These are phyloP conservation scores for Pasiphila rectangulata DNA, from an alignment of 2,888 invertebrate genomes.

Conservation along the genomic window DNA sequence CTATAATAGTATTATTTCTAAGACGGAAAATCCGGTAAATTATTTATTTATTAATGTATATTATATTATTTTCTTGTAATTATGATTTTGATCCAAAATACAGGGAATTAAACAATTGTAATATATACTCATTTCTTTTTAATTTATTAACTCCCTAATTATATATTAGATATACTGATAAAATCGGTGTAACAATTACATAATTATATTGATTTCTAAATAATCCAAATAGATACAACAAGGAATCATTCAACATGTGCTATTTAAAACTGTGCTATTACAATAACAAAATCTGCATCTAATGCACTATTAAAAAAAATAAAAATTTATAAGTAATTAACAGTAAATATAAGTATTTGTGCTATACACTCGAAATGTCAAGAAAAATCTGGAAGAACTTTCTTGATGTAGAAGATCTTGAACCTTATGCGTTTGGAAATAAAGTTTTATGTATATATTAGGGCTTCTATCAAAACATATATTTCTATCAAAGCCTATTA, in stretches of 20 bases:
- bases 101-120: conserved; percentile 47
- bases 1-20: background rate
- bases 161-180: conserved; percentile 49
- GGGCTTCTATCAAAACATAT: background rate
- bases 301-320: conserved; percentile 13
- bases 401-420: background rate
- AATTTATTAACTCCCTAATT: conserved; percentile 60
- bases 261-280: conserved; percentile 4
- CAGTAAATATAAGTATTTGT: conserved; percentile 1
- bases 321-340: background rate
- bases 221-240: background rate
- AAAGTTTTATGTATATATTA: background rate
- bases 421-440: background rate
- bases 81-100: conserved; percentile 30
- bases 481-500: background rate
- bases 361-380: background rate
- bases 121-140: conserved; percentile 40
- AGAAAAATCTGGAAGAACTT: background rate
- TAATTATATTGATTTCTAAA: conserved; percentile 10
- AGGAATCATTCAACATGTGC: background rate
- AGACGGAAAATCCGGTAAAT: background rate
- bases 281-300: conserved; percentile 10
- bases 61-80: conserved; percentile 13
- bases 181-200: conserved; percentile 27
- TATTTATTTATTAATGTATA: background rate